Percentiles rank a stretch among this genome's conserved stretches.
Conservation (phyloP, 2,888 invertebrate genomes). For the Ormyrus rosae region DNA sequence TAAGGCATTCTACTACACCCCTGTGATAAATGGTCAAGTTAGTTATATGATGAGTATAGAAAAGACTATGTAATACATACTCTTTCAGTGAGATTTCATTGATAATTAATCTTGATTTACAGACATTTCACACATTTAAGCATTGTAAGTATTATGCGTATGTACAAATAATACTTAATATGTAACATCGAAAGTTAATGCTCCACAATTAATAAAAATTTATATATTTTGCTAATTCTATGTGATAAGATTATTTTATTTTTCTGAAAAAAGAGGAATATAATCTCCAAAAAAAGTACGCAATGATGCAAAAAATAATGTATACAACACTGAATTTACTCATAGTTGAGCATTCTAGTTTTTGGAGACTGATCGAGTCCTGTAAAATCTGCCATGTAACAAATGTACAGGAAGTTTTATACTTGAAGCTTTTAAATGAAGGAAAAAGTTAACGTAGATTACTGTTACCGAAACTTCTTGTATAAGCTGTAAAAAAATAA, state of each 20-base stretch:
- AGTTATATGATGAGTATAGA: conserved; percentile 13
- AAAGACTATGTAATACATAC: conserved; percentile 31
- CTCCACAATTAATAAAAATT: conserved; percentile 42
- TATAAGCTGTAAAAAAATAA: conserved; percentile 54
- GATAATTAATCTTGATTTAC: conserved; percentile 35
- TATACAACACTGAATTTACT: conserved; percentile 51
- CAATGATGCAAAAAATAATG: conserved; percentile 45
- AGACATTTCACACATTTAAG: conserved; percentile 25
- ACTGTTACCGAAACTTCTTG: conserved; percentile 63
- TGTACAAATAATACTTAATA: conserved; percentile 15
- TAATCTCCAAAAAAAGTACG: conserved; percentile 36
- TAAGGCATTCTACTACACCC: conserved; percentile 48
- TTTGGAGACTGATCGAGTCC: conserved; percentile 65
- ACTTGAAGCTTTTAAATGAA: conserved; percentile 68
- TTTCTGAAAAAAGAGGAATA: conserved; percentile 37
- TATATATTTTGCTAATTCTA: conserved; percentile 56
- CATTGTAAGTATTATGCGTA: conserved; percentile 16
- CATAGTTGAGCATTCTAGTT: conserved; percentile 57
- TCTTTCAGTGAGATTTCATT: conserved; percentile 29
- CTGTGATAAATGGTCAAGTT: conserved; percentile 54
- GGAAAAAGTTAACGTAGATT: conserved; percentile 57
- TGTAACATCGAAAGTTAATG: conserved; percentile 37
- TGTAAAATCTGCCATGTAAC: conserved; percentile 59
- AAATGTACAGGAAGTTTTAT: conserved; percentile 68
- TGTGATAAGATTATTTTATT: conserved; percentile 59